These are phyloP conservation scores for Hippopotamyrus pictus DNA, from an alignment of 2,797 vertebrate species.

Conservation along the genomic window DNA sequence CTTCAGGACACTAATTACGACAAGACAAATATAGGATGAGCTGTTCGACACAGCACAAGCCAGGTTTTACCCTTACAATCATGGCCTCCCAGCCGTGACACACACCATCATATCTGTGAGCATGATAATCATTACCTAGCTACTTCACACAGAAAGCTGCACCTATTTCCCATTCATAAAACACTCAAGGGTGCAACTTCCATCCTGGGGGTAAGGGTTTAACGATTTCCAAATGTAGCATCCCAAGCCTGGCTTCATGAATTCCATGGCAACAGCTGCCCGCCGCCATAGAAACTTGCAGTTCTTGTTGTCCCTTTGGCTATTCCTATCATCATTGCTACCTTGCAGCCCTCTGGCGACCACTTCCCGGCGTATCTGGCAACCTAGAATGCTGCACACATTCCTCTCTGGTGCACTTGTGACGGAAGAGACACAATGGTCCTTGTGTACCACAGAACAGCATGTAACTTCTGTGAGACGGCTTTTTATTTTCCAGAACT, in stretches of 20 bases:
- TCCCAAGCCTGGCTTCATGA: neutral
- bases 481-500: neutral
- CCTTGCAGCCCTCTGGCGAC: neutral
- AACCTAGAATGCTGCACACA: neutral
- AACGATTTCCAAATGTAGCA: neutral
- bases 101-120: neutral
- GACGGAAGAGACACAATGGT: neutral
- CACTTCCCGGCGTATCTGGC: neutral
- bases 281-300: neutral
- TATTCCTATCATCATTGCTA: neutral
- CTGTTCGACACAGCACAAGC: neutral
- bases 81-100: neutral
- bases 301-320: neutral
- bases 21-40: neutral
- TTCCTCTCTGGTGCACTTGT: neutral
- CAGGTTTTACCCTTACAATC: neutral
- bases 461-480: neutral
- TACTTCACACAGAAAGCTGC: neutral
- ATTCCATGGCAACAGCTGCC: neutral
- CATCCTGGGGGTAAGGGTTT: neutral
- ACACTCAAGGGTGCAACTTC: neutral
- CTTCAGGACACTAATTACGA: slow-evolving; percentile 32
- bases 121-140: neutral
- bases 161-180: neutral
- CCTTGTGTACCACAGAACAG: neutral